Evolutionary conservation across 2,888 invertebrate species (phyloP).

Genomic region (Meliscaeva auricollis): DNA sequence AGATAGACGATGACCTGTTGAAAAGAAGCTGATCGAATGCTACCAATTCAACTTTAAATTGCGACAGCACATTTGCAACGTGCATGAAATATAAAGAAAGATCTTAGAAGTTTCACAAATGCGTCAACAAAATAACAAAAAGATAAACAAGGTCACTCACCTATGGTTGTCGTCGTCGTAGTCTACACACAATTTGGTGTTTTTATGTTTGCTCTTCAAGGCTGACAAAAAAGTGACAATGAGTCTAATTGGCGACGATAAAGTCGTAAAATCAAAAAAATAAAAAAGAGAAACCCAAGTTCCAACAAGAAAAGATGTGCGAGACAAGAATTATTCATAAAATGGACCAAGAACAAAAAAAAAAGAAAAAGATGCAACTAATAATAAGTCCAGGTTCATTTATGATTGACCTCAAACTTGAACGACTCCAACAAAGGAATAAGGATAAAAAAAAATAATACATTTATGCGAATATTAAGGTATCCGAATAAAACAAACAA

Average conservation of each 20-base stretch:
- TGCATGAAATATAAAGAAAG: background rate
- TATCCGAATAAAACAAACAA: background rate
- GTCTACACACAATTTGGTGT: slow-evolving; percentile 12
- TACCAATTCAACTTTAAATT: background rate
- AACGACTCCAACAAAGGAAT: background rate
- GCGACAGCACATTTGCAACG: background rate
- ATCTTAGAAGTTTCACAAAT: background rate
- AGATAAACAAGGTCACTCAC: slow-evolving; percentile 15
- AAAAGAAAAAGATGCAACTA: background rate
- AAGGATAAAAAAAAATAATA: background rate
- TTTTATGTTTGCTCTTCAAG: slow-evolving; percentile 10
- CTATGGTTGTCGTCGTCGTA: background rate
- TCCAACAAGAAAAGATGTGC: slow-evolving; percentile 28
- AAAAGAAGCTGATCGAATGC: too few species aligned
- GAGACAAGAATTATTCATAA: slow-evolving; percentile 25
- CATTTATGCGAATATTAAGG: background rate
- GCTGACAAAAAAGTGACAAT: slow-evolving; percentile 20
- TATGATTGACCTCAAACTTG: slow-evolving; percentile 20
- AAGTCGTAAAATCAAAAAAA: slow-evolving; percentile 24
- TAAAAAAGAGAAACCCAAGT: slow-evolving; percentile 10
- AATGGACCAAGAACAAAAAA: slow-evolving; percentile 14
- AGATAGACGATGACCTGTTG: too few species aligned
- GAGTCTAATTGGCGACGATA: slow-evolving; percentile 31
- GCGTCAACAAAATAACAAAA: slow-evolving; percentile 7
- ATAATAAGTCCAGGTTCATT: background rate